Evolutionary conservation across 2,113 vertebrate genomes (phyloP).

Genomic region (Tyrannus savana): DNA sequence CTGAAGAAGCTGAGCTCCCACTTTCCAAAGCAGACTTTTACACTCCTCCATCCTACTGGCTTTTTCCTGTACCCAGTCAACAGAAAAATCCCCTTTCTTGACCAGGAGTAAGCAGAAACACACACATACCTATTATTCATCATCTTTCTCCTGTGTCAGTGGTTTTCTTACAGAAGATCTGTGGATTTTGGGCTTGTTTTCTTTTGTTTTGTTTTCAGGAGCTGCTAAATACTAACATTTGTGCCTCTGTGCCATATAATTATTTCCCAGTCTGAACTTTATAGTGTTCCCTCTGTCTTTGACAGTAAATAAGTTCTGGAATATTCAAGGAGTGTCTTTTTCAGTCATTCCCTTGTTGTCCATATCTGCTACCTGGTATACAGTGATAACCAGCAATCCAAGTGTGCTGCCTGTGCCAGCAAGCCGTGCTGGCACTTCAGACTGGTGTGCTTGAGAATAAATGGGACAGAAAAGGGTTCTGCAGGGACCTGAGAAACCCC

Average conservation of each 20-base stretch:
- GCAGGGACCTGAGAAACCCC: neutral
- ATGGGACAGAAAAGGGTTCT: neutral
- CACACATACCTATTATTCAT: neutral
- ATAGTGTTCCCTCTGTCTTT: neutral
- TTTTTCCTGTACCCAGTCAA: neutral
- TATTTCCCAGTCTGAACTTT: neutral
- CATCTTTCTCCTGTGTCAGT: neutral
- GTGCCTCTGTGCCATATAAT: neutral
- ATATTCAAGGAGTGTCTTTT: neutral
- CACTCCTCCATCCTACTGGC: neutral
- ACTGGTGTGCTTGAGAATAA: neutral
- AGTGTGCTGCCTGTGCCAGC: neutral
- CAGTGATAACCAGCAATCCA: slow-evolving; percentile 18
- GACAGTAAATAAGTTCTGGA: slow-evolving; percentile 3
- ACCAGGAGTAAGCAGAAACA: neutral
- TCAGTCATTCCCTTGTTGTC: slow-evolving; percentile 14
- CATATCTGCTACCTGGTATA: slow-evolving; percentile 25
- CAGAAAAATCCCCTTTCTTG: neutral
- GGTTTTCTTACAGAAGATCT: neutral
- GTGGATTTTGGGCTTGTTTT: neutral
- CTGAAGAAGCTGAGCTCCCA: neutral
- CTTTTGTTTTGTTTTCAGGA: neutral
- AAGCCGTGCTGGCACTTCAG: neutral
- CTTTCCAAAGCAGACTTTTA: neutral
- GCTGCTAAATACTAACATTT: neutral